Evolutionary conservation across 2,113 vertebrate species (phyloP).

Genomic region (Isurus oxyrinchus): DNA sequence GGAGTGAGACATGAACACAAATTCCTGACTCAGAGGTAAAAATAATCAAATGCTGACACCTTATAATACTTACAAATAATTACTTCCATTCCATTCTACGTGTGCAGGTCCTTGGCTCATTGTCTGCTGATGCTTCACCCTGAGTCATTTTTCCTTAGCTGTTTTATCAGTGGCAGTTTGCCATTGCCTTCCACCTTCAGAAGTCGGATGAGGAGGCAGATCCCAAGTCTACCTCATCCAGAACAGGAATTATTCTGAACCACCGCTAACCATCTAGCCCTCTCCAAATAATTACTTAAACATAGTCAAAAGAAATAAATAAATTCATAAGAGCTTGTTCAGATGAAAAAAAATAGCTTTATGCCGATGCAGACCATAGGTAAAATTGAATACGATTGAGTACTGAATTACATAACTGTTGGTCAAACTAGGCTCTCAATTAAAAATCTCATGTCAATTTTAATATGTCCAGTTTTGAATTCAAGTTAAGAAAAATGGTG

Average conservation of each 20-base stretch:
- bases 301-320: neutral
- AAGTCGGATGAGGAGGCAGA: too few relatives aligned
- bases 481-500: neutral
- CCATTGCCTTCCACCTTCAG: too few relatives aligned
- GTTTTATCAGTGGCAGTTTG: too few relatives aligned
- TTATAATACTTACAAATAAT: neutral
- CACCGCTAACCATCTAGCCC: too few relatives aligned
- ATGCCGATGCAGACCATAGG: neutral
- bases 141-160: too few relatives aligned
- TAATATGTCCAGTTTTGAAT: neutral
- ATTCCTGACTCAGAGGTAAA: neutral
- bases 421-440: neutral
- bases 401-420: neutral
- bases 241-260: too few relatives aligned
- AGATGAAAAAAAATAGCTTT: neutral
- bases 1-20: neutral
- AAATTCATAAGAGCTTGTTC: neutral
- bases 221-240: too few relatives aligned
- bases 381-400: neutral
- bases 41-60: neutral
- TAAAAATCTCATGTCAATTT: neutral
- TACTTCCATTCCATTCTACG: too few relatives aligned
- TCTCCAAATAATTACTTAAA: neutral
- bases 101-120: too few relatives aligned
- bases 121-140: too few relatives aligned